Evolutionary conservation across 2,113 vertebrate genomes (phyloP).

Genomic region (Acrocephalus arundinaceus): DNA sequence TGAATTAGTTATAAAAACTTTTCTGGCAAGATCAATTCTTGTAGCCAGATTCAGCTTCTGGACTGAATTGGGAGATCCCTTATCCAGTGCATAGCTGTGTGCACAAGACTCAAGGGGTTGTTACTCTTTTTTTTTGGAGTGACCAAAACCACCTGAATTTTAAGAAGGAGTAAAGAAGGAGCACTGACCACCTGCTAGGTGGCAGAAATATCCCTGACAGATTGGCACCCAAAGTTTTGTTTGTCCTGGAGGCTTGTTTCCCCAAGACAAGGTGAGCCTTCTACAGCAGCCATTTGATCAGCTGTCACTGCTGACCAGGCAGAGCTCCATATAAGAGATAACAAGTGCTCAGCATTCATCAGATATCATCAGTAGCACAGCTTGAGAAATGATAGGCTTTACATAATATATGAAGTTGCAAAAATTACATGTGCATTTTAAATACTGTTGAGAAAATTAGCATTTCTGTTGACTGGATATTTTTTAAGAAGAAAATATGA

Average conservation of each 20-base stretch:
- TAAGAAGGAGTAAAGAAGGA: not conserved
- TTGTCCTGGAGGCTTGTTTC: not conserved
- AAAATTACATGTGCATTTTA: conserved; percentile 34
- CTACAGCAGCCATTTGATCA: not conserved
- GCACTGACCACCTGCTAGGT: not conserved
- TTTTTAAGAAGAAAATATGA: not conserved
- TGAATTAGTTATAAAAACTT: not conserved
- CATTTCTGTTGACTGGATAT: conserved; percentile 16
- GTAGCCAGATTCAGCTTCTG: not conserved
- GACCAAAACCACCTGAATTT: not conserved
- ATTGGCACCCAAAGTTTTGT: not conserved
- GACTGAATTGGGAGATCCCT: not conserved
- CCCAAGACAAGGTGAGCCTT: not conserved
- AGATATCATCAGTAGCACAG: conserved; percentile 28
- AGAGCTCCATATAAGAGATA: not conserved
- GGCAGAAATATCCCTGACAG: not conserved
- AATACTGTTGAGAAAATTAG: conserved; percentile 46
- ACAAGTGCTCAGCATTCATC: conserved; percentile 37
- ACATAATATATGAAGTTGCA: conserved; percentile 37
- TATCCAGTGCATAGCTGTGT: not conserved
- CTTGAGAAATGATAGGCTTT: conserved; percentile 50
- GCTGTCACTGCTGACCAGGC: not conserved
- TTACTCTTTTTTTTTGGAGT: not conserved
- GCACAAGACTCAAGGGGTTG: not conserved
- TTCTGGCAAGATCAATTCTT: not conserved